Conservation (phyloP, 2,113 vertebrate genomes). For the Rhabdornis inornatus region DNA sequence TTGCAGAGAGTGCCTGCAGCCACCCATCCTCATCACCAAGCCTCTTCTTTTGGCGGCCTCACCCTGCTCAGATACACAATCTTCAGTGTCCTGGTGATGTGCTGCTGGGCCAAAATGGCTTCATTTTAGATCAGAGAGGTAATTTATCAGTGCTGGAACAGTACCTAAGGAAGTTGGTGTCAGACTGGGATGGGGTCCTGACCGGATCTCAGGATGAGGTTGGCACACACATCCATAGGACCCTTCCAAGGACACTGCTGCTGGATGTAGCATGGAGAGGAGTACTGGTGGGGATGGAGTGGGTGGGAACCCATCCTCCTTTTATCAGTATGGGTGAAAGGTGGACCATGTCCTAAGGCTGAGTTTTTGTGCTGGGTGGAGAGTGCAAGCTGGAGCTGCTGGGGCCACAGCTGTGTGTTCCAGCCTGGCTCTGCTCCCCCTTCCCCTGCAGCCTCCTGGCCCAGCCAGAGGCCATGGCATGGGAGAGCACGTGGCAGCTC, state of each 20-base stretch:
- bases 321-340: neutral
- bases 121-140: neutral
- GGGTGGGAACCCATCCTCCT: neutral
- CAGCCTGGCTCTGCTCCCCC: neutral
- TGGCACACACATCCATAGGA: fast-evolving
- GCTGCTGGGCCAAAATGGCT: neutral
- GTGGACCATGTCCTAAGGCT: neutral
- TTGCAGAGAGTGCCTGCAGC: neutral
- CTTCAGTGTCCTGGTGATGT: neutral
- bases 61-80: neutral
- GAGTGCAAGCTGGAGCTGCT: neutral
- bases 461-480: fast-evolving
- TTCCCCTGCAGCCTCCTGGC: neutral
- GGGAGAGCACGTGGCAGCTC: fast-evolving
- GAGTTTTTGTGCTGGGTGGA: fast-evolving
- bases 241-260: neutral
- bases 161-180: neutral
- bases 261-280: neutral
- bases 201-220: neutral
- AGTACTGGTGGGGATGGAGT: neutral
- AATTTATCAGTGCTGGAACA: fast-evolving
- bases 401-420: neutral
- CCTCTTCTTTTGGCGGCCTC: neutral
- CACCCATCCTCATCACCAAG: neutral
- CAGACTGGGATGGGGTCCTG: neutral